phyloP scores from a whole-genome alignment of 2,888 invertebrate species.

The Lasius platythorax region DNA sequence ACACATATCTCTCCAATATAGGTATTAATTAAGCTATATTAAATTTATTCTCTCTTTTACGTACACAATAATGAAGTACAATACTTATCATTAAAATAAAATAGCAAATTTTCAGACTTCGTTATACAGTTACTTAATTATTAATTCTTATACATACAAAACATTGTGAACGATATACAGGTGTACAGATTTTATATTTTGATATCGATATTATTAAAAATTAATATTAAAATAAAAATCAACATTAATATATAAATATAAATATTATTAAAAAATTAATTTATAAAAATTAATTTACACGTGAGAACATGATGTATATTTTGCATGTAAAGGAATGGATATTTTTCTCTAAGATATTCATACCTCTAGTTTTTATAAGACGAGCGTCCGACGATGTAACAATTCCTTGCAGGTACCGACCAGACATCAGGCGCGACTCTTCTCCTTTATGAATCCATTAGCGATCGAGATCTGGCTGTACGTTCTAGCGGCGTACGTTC shows the following conservation, averaged over 20 bases:
- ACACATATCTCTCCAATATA: neutral
- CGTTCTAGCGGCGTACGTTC: conserved; percentile 92
- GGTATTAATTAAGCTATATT: conserved; percentile 28
- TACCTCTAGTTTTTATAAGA: neutral
- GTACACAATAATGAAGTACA: neutral
- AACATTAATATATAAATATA: too few species aligned
- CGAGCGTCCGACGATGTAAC: neutral
- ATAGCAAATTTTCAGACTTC: neutral
- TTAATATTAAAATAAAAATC: neutral
- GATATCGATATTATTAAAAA: neutral
- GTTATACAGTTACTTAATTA: neutral
- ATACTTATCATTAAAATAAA: conserved; percentile 12
- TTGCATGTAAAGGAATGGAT: neutral
- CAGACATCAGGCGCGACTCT: conserved; percentile 90
- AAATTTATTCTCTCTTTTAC: neutral
- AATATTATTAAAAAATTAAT: too few species aligned
- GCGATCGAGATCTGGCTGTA: conserved; percentile 95
- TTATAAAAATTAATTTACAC: neutral
- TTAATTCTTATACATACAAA: neutral
- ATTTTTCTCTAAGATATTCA: neutral
- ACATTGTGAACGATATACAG: neutral
- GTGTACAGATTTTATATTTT: neutral
- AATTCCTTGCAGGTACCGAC: conserved; percentile 88
- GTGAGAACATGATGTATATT: neutral
- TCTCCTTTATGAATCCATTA: conserved; percentile 95